Conservation (phyloP, 53 echinoderm and acorn worm species). For the Crossaster papposus region DNA sequence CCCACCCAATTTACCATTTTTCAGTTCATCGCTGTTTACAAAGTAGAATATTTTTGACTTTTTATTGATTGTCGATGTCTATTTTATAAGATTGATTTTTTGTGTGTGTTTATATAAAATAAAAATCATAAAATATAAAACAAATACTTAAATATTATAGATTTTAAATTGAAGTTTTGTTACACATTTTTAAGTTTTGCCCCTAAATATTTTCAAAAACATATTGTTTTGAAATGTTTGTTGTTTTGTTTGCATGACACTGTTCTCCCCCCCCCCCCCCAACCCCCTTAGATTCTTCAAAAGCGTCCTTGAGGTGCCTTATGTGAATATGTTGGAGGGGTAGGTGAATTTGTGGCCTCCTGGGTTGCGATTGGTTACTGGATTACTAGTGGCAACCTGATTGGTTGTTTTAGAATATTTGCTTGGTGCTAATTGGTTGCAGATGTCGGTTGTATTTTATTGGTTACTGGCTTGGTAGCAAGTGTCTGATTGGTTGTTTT, state of each 20-base stretch:
- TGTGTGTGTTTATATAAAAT: too few species aligned
- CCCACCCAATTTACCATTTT: background rate
- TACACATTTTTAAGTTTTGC: background rate
- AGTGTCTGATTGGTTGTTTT: background rate
- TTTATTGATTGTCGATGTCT: too few species aligned
- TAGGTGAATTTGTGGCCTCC: slow-evolving; percentile 1
- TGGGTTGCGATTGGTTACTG: background rate
- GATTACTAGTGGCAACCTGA: background rate
- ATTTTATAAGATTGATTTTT: too few species aligned
- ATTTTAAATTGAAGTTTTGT: too few species aligned
- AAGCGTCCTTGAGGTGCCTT: slow-evolving; percentile 5
- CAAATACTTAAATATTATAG: too few species aligned
- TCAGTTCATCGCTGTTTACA: background rate
- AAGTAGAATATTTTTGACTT: too few species aligned
- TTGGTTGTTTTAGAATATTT: background rate
- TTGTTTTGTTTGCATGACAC: slow-evolving; percentile 14
- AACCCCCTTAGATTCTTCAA: background rate
- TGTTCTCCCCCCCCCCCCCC: background rate
- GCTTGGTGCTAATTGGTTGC: background rate
- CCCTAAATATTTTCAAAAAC: background rate
- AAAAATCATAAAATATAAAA: too few species aligned
- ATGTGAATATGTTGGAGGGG: background rate
- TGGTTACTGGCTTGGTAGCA: background rate
- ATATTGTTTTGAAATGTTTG: background rate
- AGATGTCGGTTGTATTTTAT: background rate